Percentiles rank a stretch among this genome's conserved stretches.
These are phyloP conservation scores for Geotrupes spiniger DNA, from an alignment of 2,888 invertebrate species.

Conservation along the genomic window DNA sequence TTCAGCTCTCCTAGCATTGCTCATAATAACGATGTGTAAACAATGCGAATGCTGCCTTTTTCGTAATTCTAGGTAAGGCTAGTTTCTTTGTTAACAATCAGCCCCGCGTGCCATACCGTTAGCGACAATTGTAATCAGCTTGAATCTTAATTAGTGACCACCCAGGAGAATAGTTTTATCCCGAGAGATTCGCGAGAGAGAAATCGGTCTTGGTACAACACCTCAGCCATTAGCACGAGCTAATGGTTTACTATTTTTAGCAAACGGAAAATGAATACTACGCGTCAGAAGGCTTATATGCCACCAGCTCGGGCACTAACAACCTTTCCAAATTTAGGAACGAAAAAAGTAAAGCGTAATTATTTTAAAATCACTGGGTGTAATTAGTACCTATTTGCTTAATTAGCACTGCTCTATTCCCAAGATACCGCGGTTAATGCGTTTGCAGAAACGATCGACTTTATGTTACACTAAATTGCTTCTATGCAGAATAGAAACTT, in stretches of 20 bases:
- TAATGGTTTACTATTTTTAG: constrained; percentile 50
- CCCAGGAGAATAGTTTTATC: constrained; percentile 50
- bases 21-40: constrained; percentile 48
- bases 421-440: constrained; percentile 2
- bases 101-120: constrained; percentile 50
- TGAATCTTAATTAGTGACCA: constrained; percentile 55
- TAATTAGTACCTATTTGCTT: constrained; percentile 15
- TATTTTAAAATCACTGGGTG: constrained; percentile 10
- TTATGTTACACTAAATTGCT: not conserved
- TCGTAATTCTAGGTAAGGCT: constrained; percentile 48
- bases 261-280: constrained; percentile 9
- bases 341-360: not conserved
- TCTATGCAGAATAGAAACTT: constrained; percentile 1
- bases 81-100: constrained; percentile 46
- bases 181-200: constrained; percentile 38
- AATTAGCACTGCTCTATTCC: constrained; percentile 16
- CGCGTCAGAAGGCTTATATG: not conserved
- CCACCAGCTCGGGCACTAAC: not conserved
- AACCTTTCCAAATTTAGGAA: constrained; percentile 6
- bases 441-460: not conserved
- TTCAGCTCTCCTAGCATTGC: constrained; percentile 45
- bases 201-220: constrained; percentile 48
- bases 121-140: constrained; percentile 53
- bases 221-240: constrained; percentile 50
- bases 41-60: constrained; percentile 48